Evolutionary conservation across 2,888 invertebrate species (phyloP).

Genomic region (Leucophora obtusa): DNA sequence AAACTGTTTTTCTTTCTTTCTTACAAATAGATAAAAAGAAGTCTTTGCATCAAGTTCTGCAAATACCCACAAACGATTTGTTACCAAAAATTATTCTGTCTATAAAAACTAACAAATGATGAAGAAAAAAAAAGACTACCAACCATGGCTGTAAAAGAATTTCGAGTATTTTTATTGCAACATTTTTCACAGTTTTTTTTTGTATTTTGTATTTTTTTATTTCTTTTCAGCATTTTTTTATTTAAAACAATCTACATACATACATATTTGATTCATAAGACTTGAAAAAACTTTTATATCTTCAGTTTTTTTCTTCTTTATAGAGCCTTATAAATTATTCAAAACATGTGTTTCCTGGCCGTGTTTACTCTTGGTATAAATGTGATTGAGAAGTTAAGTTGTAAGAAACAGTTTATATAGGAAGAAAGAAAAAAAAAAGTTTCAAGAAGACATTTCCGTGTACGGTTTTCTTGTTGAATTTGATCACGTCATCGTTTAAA

Average conservation of each 20-base stretch:
- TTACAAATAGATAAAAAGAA: constrained; percentile 15
- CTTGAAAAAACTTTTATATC: constrained; percentile 28
- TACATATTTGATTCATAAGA: constrained; percentile 52
- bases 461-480: constrained; percentile 5
- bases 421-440: constrained; percentile 17
- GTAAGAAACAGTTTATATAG: constrained; percentile 29
- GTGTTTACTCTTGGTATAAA: constrained; percentile 31
- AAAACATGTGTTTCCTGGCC: constrained; percentile 74
- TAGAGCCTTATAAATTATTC: constrained; percentile 74
- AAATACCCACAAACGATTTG: constrained; percentile 64
- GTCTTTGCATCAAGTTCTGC: constrained; percentile 46
- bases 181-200: constrained; percentile 60
- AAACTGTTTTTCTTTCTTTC: neutral
- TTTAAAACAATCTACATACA: constrained; percentile 55
- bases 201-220: neutral
- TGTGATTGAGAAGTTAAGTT: constrained; percentile 60
- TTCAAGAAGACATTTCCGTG: constrained; percentile 37
- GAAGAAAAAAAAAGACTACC: constrained; percentile 7
- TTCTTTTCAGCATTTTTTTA: constrained; percentile 19
- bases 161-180: constrained; percentile 52
- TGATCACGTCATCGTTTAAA: constrained; percentile 52
- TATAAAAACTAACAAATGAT: constrained; percentile 45
- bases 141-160: constrained; percentile 8
- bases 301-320: neutral
- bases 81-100: constrained; percentile 53